phyloP scores from a whole-genome alignment of 2,113 vertebrate species.

The Cranoglanis bouderius region DNA sequence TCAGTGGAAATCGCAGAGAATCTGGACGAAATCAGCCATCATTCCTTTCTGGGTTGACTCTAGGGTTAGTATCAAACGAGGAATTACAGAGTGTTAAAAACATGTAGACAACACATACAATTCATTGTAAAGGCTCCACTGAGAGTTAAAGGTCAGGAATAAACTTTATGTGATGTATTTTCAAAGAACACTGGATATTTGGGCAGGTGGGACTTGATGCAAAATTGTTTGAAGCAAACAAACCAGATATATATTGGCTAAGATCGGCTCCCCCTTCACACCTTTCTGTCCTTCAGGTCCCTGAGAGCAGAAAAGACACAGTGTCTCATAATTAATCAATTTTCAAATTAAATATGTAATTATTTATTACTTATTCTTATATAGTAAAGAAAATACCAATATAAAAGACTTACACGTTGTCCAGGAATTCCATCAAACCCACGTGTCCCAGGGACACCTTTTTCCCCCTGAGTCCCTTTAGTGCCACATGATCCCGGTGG shows the following conservation, averaged over 20 bases:
- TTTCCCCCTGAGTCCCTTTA: constrained; percentile 83
- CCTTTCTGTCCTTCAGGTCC: constrained; percentile 81
- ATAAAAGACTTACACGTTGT: constrained; percentile 65
- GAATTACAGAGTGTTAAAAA: no score
- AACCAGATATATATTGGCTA: not conserved
- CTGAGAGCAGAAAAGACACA: constrained; percentile 60
- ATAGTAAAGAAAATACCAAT: not conserved
- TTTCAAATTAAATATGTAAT: not conserved
- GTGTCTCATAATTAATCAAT: not conserved
- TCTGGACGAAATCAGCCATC: no score
- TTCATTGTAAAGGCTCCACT: no score
- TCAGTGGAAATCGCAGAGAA: no score
- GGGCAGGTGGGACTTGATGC: not conserved
- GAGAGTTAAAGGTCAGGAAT: no score
- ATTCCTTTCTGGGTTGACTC: no score
- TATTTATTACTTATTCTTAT: not conserved
- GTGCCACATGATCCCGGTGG: constrained; percentile 80
- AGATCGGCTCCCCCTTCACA: constrained; percentile 74
- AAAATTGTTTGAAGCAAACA: not conserved
- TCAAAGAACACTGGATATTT: not conserved
- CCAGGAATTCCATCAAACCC: constrained; percentile 74
- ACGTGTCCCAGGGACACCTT: constrained; percentile 68
- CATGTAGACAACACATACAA: no score
- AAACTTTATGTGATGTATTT: no score
- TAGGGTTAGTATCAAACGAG: no score